Percentiles rank a stretch among this genome's conserved stretches.
These are phyloP conservation scores for Podargus strigoides DNA, from an alignment of 2,797 vertebrate species.

Conservation along the genomic window DNA sequence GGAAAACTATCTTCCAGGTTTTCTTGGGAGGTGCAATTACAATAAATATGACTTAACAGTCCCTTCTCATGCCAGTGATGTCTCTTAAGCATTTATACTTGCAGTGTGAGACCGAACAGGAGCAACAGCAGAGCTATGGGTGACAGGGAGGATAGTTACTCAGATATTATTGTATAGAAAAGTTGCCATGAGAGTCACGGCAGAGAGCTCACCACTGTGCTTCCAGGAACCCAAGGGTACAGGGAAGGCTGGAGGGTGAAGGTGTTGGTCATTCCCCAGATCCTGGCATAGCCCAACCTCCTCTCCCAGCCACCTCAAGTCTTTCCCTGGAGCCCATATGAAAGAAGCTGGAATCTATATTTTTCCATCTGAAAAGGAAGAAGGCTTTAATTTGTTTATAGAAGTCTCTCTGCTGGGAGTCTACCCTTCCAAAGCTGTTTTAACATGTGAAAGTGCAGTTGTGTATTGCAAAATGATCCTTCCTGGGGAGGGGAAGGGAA, in stretches of 20 bases:
- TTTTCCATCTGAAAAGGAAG: neutral
- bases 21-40: neutral
- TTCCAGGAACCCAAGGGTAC: neutral
- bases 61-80: neutral
- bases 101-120: neutral
- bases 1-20: neutral
- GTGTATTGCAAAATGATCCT: neutral
- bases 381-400: neutral
- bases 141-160: neutral
- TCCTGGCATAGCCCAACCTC: neutral
- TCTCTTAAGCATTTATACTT: neutral
- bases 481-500: neutral
- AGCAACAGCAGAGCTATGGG: neutral
- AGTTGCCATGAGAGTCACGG: accelerated
- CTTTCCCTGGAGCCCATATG: neutral
- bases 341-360: neutral
- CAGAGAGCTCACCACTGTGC: neutral
- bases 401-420: neutral
- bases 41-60: neutral
- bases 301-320: neutral
- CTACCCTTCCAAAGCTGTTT: neutral
- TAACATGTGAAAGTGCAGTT: neutral
- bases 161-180: neutral
- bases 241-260: neutral
- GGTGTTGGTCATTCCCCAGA: neutral